These are phyloP conservation scores for Metopia argyrocephala DNA, from an alignment of 2,888 invertebrate genomes.

Conservation along the genomic window DNA sequence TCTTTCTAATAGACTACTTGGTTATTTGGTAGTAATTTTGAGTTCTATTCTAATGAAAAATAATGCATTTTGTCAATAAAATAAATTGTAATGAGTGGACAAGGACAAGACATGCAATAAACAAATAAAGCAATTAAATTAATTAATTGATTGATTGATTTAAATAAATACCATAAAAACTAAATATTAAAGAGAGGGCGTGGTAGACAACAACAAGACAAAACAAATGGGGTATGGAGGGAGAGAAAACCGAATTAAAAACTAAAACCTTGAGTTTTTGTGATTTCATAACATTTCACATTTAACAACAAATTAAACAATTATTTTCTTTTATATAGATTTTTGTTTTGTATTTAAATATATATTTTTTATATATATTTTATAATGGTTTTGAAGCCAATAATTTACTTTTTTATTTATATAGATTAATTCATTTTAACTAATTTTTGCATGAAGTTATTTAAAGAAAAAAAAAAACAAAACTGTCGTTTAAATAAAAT, in stretches of 20 bases:
- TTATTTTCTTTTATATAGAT: slow-evolving; percentile 25
- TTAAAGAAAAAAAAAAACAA: slow-evolving; percentile 30
- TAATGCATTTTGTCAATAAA: neutral
- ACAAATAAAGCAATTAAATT: slow-evolving; percentile 57
- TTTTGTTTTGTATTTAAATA: slow-evolving; percentile 54
- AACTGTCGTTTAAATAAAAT: slow-evolving; percentile 1
- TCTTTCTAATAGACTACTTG: neutral
- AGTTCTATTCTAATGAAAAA: neutral
- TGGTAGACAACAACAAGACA: slow-evolving; percentile 44
- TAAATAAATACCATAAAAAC: slow-evolving; percentile 22
- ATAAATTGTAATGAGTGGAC: slow-evolving; percentile 9
- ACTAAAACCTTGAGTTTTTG: slow-evolving; percentile 39
- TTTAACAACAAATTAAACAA: neutral
- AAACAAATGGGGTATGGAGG: neutral
- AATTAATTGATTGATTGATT: slow-evolving; percentile 38
- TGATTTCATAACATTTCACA: neutral
- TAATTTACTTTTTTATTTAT: slow-evolving; percentile 31
- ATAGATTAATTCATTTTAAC: slow-evolving; percentile 18
- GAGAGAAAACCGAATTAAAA: slow-evolving; percentile 37
- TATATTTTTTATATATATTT: slow-evolving; percentile 27
- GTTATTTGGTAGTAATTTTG: neutral
- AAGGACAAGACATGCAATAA: slow-evolving; percentile 53
- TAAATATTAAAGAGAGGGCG: slow-evolving; percentile 42
- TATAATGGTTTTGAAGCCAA: slow-evolving; percentile 59
- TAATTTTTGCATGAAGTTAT: slow-evolving; percentile 15